Conservation (phyloP, 2,113 vertebrate genomes). For the Paedocypris sp. region DNA sequence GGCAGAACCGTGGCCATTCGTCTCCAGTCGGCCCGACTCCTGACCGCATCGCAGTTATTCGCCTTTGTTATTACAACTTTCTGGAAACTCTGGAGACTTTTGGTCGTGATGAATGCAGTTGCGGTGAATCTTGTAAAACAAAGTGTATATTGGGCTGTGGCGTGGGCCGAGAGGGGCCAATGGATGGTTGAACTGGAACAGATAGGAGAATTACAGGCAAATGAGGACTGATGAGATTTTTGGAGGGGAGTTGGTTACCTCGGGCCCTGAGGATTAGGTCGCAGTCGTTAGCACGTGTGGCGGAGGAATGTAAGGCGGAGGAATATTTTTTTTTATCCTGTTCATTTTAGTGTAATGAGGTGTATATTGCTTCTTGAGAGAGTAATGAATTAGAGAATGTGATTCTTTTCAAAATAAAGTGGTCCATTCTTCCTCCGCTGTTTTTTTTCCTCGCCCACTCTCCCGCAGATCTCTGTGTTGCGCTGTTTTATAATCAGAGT, state of each 20-base stretch:
- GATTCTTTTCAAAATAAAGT: slow-evolving; percentile 42
- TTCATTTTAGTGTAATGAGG: slow-evolving; percentile 44
- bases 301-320: slow-evolving; percentile 25
- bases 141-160: neutral
- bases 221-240: slow-evolving; percentile 25
- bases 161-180: neutral
- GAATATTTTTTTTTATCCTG: slow-evolving; percentile 31
- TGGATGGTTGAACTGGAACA: slow-evolving; percentile 12
- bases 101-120: neutral
- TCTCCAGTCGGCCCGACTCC: too few species aligned
- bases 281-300: slow-evolving; percentile 25
- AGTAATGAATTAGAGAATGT: slow-evolving; percentile 42
- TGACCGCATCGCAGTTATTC: neutral
- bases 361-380: slow-evolving; percentile 43
- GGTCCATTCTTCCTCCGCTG: slow-evolving; percentile 21
- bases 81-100: neutral
- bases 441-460: slow-evolving; percentile 20
- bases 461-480: slow-evolving; percentile 31
- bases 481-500: slow-evolving; percentile 42
- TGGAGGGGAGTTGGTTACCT: slow-evolving; percentile 7
- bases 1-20: too few species aligned
- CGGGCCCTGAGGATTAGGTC: slow-evolving; percentile 31
- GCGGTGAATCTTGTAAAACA: slow-evolving; percentile 1
- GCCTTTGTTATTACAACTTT: neutral
- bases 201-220: slow-evolving; percentile 13